A percentile compares a stretch with the other conserved stretches of the same genome.
Evolutionary conservation across 2,888 invertebrate genomes (phyloP).

Genomic region (Scrobipalpa atriplicella): DNA sequence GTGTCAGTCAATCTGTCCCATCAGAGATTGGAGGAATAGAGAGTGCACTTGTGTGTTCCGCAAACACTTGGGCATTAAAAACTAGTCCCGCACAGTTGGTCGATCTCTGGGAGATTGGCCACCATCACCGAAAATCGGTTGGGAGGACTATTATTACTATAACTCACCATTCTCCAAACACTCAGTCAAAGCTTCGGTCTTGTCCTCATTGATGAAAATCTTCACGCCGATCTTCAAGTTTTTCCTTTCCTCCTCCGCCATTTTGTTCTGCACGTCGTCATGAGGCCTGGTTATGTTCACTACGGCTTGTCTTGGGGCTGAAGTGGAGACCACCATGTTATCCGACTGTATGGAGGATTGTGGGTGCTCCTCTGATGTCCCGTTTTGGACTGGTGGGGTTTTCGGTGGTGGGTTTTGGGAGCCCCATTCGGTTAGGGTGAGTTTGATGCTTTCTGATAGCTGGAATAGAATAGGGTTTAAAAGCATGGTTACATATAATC

Average conservation of each 20-base stretch:
- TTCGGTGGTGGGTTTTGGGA: slow-evolving; percentile 58
- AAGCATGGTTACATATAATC: not conserved
- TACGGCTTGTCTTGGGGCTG: slow-evolving; percentile 58
- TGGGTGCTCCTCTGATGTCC: slow-evolving; percentile 40
- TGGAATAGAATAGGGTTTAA: slow-evolving; percentile 41
- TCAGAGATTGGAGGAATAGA: no score
- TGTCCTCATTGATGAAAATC: slow-evolving; percentile 90
- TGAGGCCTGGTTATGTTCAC: slow-evolving; percentile 82
- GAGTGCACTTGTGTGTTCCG: no score
- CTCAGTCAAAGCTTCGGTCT: slow-evolving; percentile 85
- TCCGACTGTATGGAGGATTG: slow-evolving; percentile 49
- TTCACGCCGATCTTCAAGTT: slow-evolving; percentile 94
- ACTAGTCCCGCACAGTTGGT: no score
- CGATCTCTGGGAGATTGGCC: no score
- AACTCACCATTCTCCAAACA: slow-evolving; percentile 88
- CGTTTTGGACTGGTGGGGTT: slow-evolving; percentile 56
- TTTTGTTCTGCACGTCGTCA: slow-evolving; percentile 84
- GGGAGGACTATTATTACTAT: no score
- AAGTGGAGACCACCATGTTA: slow-evolving; percentile 65
- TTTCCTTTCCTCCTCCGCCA: slow-evolving; percentile 87
- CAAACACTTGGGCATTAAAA: no score
- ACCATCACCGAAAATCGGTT: no score
- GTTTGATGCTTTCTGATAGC: slow-evolving; percentile 77
- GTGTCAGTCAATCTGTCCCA: no score
- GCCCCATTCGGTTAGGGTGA: slow-evolving; percentile 75